Evolutionary conservation across 1,140 invertebrate species (phyloP).

Genomic region (Pemphigus obesinymphae): DNA sequence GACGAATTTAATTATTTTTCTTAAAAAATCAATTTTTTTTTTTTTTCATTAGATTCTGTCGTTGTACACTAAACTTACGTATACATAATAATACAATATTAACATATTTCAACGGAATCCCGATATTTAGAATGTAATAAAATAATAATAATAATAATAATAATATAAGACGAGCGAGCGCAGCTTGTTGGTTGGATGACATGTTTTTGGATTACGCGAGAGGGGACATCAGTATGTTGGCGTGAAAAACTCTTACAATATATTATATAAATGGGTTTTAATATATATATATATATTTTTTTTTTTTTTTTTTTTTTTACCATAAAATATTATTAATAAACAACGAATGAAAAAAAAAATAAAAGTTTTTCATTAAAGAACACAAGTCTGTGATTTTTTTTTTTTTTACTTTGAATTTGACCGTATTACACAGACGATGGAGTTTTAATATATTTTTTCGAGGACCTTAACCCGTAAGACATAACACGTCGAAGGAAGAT

Average conservation of each 20-base stretch:
- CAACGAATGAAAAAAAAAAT: neutral
- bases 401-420: neutral
- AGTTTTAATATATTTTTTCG: neutral
- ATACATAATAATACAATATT: neutral
- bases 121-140: constrained; percentile 17
- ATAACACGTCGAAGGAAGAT: neutral
- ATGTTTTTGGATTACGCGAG: neutral
- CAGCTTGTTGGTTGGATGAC: constrained; percentile 13
- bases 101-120: neutral
- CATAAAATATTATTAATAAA: constrained; percentile 7
- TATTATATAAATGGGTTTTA: neutral
- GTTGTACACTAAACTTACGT: neutral
- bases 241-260: neutral
- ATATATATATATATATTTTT: too few species aligned
- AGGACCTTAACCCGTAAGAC: neutral
- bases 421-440: neutral
- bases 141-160: constrained; percentile 14
- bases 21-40: neutral
- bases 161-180: too few species aligned
- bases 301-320: neutral
- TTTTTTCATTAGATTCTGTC: neutral
- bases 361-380: neutral
- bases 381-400: neutral
- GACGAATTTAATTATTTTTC: neutral
- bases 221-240: neutral